Base-by-base conservation (phyloP, 2,888 invertebrate genomes). In the Terebella lapidaria region DNA sequence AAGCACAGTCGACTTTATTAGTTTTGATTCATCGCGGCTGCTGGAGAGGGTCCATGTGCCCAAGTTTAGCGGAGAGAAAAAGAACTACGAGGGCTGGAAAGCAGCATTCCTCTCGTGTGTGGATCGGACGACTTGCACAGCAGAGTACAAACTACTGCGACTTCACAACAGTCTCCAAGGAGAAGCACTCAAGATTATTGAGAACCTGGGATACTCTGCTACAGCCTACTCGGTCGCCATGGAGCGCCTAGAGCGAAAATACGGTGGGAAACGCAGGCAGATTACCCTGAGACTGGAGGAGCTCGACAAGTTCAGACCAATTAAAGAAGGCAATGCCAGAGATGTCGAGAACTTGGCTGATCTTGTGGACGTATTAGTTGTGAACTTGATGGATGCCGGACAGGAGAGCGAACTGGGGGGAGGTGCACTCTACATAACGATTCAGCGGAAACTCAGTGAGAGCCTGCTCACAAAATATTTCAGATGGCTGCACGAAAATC, bases 101-200 rank as follows among this genome's bases (percentile, higher is more conserved):
- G 61, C 61, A 42, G 60, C 56, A 15, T 61, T 61, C 28, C 5
- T 10, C n/a, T 45, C 61, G 1, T 61, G 61, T 49, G 49, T 61
- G 2, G 60, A 61, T 25, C 18, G 3, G 4, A 51, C 55, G 2
- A 29, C 45, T 15, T 28, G 25, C 3, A 55, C 47, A 15, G 56
- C 62, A 20, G 62, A 64, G 51, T 62, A n/a, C n/a, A n/a, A n/a
- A n/a, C n/a, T n/a, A n/a, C n/a, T n/a, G n/a, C n/a, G n/a, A n/a
- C n/a, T n/a, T 53, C 30, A 62, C 58, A 25, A 62, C 22, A 59
- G 45, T 29, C n/a, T 64, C 10, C 18, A 18, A 24, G 62, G 57
- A 3, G 58, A 56, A 15, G 54, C 54, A 10, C 35, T 61, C 22
- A 47, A 25, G 10, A 27, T 61, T 3, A 42, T 61, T 27, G 55